Conservation (phyloP, 2,888 invertebrate species). For the Peribatodes rhomboidaria region DNA sequence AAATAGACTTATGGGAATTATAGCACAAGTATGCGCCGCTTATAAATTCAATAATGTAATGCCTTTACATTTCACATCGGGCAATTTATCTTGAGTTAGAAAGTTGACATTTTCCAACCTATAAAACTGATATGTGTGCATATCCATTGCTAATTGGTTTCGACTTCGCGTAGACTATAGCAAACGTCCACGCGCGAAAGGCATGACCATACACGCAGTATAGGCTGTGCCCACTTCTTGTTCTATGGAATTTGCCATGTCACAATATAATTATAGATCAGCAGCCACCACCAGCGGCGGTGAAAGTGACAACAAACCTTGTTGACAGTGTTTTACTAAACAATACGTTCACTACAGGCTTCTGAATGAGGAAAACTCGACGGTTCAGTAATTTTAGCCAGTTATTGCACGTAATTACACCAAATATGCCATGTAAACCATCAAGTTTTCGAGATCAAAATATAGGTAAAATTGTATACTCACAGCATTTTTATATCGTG, state of each 20-base stretch:
- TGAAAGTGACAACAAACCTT: slow-evolving; percentile 33
- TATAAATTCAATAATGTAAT: background rate
- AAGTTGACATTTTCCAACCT: slow-evolving; percentile 28
- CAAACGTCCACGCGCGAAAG: slow-evolving; percentile 41
- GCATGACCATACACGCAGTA: slow-evolving; percentile 26
- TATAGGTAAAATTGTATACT: slow-evolving; percentile 72
- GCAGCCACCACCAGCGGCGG: slow-evolving; percentile 42
- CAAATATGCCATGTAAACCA: slow-evolving; percentile 30
- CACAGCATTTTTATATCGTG: slow-evolving; percentile 89
- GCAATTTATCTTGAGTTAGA: slow-evolving; percentile 4
- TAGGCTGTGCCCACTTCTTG: background rate
- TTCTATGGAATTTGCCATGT: slow-evolving; percentile 37
- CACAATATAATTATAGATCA: slow-evolving; percentile 45
- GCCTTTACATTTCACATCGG: background rate
- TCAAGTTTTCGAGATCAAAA: slow-evolving; percentile 9
- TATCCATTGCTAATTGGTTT: slow-evolving; percentile 29
- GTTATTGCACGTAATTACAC: slow-evolving; percentile 35
- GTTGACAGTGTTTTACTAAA: background rate
- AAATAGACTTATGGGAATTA: background rate
- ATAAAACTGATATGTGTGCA: slow-evolving; percentile 13
- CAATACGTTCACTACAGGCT: slow-evolving; percentile 1
- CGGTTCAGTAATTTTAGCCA: slow-evolving; percentile 18
- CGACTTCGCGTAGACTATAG: slow-evolving; percentile 39
- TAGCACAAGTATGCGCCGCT: background rate
- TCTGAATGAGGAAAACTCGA: background rate